Evolutionary conservation across 1,140 invertebrate species (phyloP).

Genomic region (Parapsyche elsis): DNA sequence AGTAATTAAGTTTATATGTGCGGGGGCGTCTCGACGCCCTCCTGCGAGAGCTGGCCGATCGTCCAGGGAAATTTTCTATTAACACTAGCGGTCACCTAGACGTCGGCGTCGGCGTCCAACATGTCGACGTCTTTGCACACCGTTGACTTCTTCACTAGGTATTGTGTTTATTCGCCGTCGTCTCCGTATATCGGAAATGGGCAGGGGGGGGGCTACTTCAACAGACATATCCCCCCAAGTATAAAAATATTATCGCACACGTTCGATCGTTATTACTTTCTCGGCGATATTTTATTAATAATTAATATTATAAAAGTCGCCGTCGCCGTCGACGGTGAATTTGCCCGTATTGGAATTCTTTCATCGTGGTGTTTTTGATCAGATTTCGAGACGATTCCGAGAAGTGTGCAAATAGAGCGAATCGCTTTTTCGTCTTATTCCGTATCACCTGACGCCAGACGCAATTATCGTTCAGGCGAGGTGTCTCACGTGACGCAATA

Average conservation of each 20-base stretch:
- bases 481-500: constrained; percentile 27
- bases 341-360: no score
- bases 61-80: constrained; percentile 49
- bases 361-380: no score
- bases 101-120: neutral
- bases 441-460: neutral
- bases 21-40: constrained; percentile 41
- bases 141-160: constrained; percentile 17
- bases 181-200: neutral
- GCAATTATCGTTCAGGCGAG: constrained; percentile 36
- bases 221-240: neutral
- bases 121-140: neutral
- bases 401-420: no score
- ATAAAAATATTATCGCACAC: constrained; percentile 11
- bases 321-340: no score
- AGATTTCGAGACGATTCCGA: no score
- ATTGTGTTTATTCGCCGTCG: constrained; percentile 11
- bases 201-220: neutral
- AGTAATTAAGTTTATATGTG: constrained; percentile 47
- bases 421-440: neutral
- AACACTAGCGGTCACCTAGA: constrained; percentile 33
- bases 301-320: no score
- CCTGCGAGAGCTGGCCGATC: constrained; percentile 22
- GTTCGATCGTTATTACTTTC: neutral
- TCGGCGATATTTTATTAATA: neutral